Percentiles rank a stretch among this genome's conserved stretches.
Conservation (phyloP, 2,113 vertebrate genomes). For the Platichthys flesus region DNA sequence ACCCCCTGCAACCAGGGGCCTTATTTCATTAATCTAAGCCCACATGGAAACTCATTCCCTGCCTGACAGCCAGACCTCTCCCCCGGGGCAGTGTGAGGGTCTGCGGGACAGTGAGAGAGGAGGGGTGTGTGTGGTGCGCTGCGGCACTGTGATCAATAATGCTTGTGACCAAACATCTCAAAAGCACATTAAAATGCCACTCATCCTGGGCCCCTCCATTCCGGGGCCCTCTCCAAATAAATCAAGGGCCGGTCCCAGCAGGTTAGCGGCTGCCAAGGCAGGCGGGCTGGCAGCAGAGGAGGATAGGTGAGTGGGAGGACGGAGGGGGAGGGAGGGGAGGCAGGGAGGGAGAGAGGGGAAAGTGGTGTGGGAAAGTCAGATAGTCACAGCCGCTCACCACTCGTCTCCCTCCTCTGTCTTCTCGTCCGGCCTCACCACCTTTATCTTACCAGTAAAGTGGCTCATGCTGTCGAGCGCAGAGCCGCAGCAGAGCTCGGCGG, state of each 20-base stretch:
- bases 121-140: slow-evolving; percentile 12
- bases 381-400: slow-evolving; percentile 26
- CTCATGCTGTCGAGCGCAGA: slow-evolving; percentile 14
- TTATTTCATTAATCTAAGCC: slow-evolving; percentile 84
- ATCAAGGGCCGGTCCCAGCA: slow-evolving; percentile 79
- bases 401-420: not conserved
- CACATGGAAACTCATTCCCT: slow-evolving; percentile 83
- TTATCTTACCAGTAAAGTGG: slow-evolving; percentile 34
- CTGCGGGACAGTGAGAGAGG: slow-evolving; percentile 58
- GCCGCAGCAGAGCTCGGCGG: not conserved
- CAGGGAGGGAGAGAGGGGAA: not conserved
- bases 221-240: slow-evolving; percentile 81
- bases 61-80: slow-evolving; percentile 79
- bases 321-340: not conserved
- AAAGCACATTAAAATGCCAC: slow-evolving; percentile 88
- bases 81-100: slow-evolving; percentile 64
- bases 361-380: slow-evolving; percentile 50
- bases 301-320: slow-evolving; percentile 46
- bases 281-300: slow-evolving; percentile 56
- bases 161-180: slow-evolving; percentile 86
- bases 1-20: slow-evolving; percentile 72
- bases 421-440: slow-evolving; percentile 26
- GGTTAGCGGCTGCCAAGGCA: slow-evolving; percentile 73
- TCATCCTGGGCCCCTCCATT: slow-evolving; percentile 78
- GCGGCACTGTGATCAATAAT: slow-evolving; percentile 83